phyloP scores from a whole-genome alignment of 1,140 invertebrate species.

The Euura saliciscinereae region DNA sequence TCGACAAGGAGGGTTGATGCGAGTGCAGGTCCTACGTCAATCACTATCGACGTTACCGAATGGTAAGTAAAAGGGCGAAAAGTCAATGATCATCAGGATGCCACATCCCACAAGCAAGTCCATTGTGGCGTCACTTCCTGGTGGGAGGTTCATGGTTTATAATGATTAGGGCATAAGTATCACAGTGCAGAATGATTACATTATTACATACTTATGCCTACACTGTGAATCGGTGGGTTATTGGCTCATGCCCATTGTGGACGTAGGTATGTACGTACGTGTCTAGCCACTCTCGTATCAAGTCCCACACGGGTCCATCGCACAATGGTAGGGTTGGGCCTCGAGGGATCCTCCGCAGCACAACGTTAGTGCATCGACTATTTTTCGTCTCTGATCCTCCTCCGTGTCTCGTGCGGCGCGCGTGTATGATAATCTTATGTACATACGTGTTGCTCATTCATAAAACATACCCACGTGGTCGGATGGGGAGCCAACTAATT shows the following conservation, averaged over 20 bases:
- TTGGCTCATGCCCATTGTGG: not conserved
- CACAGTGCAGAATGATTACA: not conserved
- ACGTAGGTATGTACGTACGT: not conserved
- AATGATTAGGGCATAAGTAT: not conserved
- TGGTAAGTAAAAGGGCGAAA: too few species aligned
- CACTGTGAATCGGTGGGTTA: too few species aligned
- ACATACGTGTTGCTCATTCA: slow-evolving; percentile 46
- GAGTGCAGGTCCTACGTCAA: not conserved
- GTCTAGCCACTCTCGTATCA: not conserved
- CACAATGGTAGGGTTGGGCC: slow-evolving; percentile 41
- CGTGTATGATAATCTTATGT: slow-evolving; percentile 34
- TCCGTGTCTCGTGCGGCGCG: slow-evolving; percentile 17
- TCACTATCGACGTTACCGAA: too few species aligned
- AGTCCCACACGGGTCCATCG: slow-evolving; percentile 20
- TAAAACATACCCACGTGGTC: slow-evolving; percentile 45
- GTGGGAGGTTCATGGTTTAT: not conserved
- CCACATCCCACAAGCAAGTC: not conserved
- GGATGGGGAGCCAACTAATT: not conserved
- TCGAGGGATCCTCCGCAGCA: slow-evolving; percentile 24
- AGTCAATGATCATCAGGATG: too few species aligned
- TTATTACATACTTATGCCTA: not conserved
- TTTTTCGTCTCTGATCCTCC: not conserved
- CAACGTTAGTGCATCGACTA: slow-evolving; percentile 33
- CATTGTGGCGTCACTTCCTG: not conserved
- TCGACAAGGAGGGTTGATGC: not conserved